Percentiles rank a stretch among this genome's conserved stretches.
Conservation (phyloP, 2,888 invertebrate genomes). For the Macrophya annulata region DNA sequence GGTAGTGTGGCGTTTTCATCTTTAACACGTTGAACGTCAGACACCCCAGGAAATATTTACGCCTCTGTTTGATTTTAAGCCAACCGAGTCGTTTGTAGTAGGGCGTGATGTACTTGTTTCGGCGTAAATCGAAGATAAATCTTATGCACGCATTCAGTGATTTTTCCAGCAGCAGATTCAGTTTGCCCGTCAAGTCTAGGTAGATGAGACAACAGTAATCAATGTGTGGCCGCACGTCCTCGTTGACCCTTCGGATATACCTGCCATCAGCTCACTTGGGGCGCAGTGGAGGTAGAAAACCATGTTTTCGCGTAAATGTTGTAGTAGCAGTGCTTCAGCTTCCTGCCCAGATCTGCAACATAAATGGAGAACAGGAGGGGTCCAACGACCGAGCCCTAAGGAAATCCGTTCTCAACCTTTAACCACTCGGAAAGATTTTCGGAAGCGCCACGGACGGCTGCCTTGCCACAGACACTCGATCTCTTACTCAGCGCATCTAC, state of each 20-base stretch:
- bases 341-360: not conserved
- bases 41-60: constrained; percentile 33
- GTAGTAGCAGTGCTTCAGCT: not conserved
- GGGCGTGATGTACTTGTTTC: not conserved
- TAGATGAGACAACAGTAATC: constrained; percentile 52
- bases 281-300: not conserved
- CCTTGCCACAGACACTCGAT: no score
- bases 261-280: not conserved
- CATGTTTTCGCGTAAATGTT: not conserved
- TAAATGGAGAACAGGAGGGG: constrained; percentile 6
- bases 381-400: not conserved
- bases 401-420: not conserved
- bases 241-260: not conserved
- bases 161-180: not conserved
- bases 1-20: not conserved
- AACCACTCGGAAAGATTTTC: not conserved
- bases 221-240: not conserved
- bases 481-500: no score
- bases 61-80: constrained; percentile 28
- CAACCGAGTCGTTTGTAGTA: constrained; percentile 20
- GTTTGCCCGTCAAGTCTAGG: constrained; percentile 26
- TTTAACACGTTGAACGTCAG: not conserved
- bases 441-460: not conserved
- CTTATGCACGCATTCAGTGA: constrained; percentile 30
- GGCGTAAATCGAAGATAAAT: not conserved